Base-by-base conservation (phyloP, 2,797 vertebrate genomes). In the Megalops cyprinoides region DNA sequence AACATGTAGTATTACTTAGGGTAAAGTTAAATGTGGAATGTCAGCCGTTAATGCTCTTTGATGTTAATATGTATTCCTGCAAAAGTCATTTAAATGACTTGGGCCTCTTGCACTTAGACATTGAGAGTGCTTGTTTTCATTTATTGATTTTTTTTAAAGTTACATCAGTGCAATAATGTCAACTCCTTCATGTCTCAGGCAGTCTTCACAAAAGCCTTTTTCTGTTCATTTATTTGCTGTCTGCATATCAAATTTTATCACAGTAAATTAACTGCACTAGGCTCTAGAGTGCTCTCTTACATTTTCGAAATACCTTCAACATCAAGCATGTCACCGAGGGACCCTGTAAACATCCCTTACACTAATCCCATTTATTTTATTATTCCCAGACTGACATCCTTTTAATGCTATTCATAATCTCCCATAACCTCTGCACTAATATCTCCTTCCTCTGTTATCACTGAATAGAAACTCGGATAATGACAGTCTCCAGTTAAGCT, bases 361-460 rank as follows among this genome's bases (percentile, higher is more conserved):
- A 81, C 48, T 75, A 25, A 42, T 39, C 58, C 79, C 78, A 77
- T 83, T 82, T 84, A 87, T 86, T 86, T 81, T 79, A 85, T 84
- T 86, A 82, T 81, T 85, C 83, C 84, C 78, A 82, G 87, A 86
- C 83, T 86, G 88, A 86, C 86, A 79, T 85, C 83, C 81, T 88
- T 88, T 87, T 86, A 90, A 88, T 73, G 79, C 80, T 53, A 58
- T 83, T 86, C 83, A 87, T 88, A 87, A 87, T 89, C 86, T 86
- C 79, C 84, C 81, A 82, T 85, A 74, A 83, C 82, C 81, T 77
- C 79, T 79, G 74, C 83, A 81, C 82, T 82, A 82, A 83, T 80
- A 84, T 86, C 82, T 53, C 74, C 83, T 74, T 81, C 78, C 79
- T 42, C 44, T 69, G 79, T 85, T 87, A 90, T 87, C 86, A 83